phyloP scores from a whole-genome alignment of 2,888 invertebrate genomes.

The Branchipolynoe longqiensis region DNA sequence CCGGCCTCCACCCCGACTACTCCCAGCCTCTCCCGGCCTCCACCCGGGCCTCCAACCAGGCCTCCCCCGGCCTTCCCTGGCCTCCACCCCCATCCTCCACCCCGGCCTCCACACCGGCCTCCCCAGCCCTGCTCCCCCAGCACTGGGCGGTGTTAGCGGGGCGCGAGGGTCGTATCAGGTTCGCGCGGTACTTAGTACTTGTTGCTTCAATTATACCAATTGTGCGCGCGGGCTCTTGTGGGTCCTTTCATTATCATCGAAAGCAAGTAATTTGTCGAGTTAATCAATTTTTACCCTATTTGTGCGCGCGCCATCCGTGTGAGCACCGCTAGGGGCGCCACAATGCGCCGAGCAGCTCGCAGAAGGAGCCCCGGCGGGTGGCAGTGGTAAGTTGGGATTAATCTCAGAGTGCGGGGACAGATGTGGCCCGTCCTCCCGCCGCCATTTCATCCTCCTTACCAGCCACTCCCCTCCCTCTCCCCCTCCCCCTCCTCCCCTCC shows the following conservation, averaged over 20 bases:
- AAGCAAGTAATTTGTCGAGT: conserved; percentile 54
- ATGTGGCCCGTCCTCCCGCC: conserved; percentile 14
- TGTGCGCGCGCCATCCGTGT: conserved; percentile 6
- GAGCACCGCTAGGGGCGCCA: neutral
- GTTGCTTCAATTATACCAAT: conserved; percentile 57
- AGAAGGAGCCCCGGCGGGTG: neutral
- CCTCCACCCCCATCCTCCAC: neutral
- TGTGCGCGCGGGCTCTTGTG: conserved; percentile 26
- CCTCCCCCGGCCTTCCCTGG: neutral
- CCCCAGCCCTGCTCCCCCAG: neutral
- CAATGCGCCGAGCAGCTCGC: neutral
- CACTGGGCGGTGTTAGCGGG: neutral
- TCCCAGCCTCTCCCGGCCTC: neutral
- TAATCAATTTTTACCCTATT: conserved; percentile 55
- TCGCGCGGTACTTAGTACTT: conserved; percentile 36
- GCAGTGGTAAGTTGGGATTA: conserved; percentile 17
- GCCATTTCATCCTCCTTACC: neutral
- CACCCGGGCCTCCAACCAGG: neutral
- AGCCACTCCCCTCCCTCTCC: neutral
- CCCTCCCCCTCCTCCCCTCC: neutral
- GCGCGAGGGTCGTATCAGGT: conserved; percentile 6
- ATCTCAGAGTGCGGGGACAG: conserved; percentile 14
- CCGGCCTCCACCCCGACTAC: neutral
- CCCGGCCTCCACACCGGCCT: too few species aligned
- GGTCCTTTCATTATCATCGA: conserved; percentile 48